Evolutionary conservation across 2,888 invertebrate species (phyloP).

Genomic region (Hypolimnas misippus): DNA sequence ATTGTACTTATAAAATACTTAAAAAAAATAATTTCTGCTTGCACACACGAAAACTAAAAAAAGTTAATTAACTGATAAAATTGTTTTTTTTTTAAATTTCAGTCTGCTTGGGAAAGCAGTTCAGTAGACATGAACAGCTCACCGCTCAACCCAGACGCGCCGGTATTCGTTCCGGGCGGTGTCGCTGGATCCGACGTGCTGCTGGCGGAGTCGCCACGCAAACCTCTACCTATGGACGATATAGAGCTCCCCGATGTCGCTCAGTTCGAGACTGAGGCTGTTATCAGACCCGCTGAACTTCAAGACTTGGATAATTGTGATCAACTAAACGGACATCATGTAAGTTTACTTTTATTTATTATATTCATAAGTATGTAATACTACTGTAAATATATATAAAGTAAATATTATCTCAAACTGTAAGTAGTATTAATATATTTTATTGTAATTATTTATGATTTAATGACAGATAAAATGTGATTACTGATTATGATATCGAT

Average conservation of each 20-base stretch:
- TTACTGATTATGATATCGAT: too few species aligned
- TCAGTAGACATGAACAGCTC: constrained; percentile 89
- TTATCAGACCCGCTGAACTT: constrained; percentile 85
- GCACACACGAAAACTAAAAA: too few species aligned
- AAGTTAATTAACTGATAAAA: not conserved
- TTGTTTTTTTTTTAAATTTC: constrained; percentile 46
- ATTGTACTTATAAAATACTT: too few species aligned
- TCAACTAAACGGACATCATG: constrained; percentile 84
- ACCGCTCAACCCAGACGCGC: constrained; percentile 92
- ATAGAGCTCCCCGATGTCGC: constrained; percentile 84
- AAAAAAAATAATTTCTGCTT: too few species aligned
- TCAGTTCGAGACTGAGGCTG: constrained; percentile 87
- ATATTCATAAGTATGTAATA: not conserved
- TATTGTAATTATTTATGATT: too few species aligned
- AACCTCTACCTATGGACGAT: constrained; percentile 86
- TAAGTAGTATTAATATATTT: too few species aligned
- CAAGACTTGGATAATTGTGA: constrained; percentile 79
- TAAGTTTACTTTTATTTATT: constrained; percentile 50
- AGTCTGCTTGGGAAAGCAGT: constrained; percentile 80
- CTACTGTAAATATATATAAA: too few species aligned
- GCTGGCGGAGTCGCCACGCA: constrained; percentile 89
- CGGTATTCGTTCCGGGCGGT: constrained; percentile 90
- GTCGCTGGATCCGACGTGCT: constrained; percentile 79
- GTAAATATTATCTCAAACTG: too few species aligned
- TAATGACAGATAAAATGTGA: too few species aligned